A percentile compares a stretch with the other conserved stretches of the same genome.
Conservation (phyloP, 2,113 vertebrate species). For the Ariopsis seemanni region DNA sequence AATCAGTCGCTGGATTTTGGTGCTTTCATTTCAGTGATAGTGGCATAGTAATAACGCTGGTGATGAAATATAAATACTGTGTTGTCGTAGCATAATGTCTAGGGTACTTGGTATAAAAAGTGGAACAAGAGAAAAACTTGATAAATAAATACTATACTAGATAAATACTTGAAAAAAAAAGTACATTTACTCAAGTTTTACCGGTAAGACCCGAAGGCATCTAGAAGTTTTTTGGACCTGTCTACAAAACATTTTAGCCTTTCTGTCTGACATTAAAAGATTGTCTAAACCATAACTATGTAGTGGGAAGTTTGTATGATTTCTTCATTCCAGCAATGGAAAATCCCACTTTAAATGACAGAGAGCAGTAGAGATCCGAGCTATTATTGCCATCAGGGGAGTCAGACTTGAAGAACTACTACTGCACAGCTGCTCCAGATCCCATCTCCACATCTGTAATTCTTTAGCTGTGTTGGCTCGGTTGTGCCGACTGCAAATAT, state of each 20-base stretch:
- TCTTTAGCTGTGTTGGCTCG: not conserved
- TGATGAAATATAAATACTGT: not conserved
- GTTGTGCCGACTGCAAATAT: not conserved
- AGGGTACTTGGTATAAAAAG: not conserved
- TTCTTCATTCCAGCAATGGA: slow-evolving; percentile 8
- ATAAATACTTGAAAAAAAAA: not conserved
- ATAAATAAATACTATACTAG: not conserved
- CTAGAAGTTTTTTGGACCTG: not conserved
- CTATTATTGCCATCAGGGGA: not conserved
- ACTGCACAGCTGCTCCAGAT: not conserved
- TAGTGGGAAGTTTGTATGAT: not conserved
- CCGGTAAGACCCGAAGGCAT: not conserved
- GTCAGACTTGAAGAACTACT: slow-evolving; percentile 8
- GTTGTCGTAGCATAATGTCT: not conserved
- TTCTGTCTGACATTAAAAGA: not conserved
- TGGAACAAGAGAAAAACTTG: not conserved
- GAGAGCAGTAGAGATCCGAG: slow-evolving; percentile 1
- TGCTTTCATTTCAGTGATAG: not conserved
- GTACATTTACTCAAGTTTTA: not conserved
- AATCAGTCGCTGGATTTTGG: not conserved
- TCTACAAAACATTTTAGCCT: not conserved
- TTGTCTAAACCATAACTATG: not conserved
- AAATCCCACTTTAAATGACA: slow-evolving; percentile 19
- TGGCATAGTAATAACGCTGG: not conserved
- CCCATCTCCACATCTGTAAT: slow-evolving; percentile 13